Evolutionary conservation across 2,113 vertebrate species (phyloP), one percentile per base, ranked within the genome.

Genomic region (Atrichornis clamosus): DNA sequence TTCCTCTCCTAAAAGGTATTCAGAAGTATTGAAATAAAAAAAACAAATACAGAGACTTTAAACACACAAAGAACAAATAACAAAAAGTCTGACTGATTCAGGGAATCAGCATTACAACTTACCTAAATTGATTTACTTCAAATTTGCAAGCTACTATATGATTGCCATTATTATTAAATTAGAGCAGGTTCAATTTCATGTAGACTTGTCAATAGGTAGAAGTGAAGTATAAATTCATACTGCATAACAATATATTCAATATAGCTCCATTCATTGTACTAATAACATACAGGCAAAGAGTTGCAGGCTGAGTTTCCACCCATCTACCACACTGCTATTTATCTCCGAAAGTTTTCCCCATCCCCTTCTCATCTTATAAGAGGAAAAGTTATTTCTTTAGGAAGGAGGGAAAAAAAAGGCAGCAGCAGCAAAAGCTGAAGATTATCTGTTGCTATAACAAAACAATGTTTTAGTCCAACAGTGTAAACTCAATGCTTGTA

Each of bases 371-470:
- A 84, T 39, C 24, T 84, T 33, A 3, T 27, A 85, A 68, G 47
- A 81, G 4, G 41, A 72, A 58, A 90, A 91, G 35, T 75, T 87
- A 49, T 41, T 87, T 87, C 59, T 87, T 69, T 7, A 37, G 20
- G 37, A 39, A 23, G 13, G 13, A 5, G 8, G 18, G 22, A 33
- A 46, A 10, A 30, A 30, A 35, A 85, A 69, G 14, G 32, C 24
- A 35, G 24, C 27, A 84, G 64, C 77, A 69, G 52, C 58, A 74
- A 67, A 47, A 87, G 49, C 47, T 89, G 35, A 62, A 77, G 69
- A 92, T 86, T 93, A 94, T 37, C 70, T 1, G 3, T 55, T 96
- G 70, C 88, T 87, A 83, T 87, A 96, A 95, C 55, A 94, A 94
- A 85, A 39, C 32, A 78, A 24, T 42, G 68, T 55, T 90, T 94